Base-by-base conservation (phyloP, 1,140 invertebrate genomes). In the Gryon sp. region DNA sequence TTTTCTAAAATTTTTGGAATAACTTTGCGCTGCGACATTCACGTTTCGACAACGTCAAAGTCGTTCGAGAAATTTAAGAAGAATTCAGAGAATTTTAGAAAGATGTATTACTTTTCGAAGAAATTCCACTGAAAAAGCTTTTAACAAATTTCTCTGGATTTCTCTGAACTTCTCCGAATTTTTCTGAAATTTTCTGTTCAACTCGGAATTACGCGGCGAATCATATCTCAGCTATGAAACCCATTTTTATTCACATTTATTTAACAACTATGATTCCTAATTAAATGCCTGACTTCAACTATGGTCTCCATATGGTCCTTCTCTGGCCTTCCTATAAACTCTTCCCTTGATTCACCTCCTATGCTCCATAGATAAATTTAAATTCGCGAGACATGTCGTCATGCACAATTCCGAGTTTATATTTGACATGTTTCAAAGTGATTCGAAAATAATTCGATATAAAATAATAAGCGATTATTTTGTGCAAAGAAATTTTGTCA, bases 1-100 rank as follows among this genome's bases (percentile, higher is more conserved):
- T 46, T 46, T 46, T 68, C 55, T 70, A 3, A 62, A 73, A 68
- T 73, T 73, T 73, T 63, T 68, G 24, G 68, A 77, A 73, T 45
- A 46, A 66, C 66, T 70, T 69, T 59, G 69, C 50, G 52, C 45
- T 60, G 46, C 12, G 11, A 48, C 28, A 7, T 20, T n/a, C 22
- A 43, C 53, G 28, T 41, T 45, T 18, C 11, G 32, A 66, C 36
- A 65, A 34, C 40, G 63, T 41, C 66, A 62, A 62, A 68, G 62
- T 70, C 46, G 60, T 72, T 72, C 60, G 74, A 60, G 30, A 72
- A 62, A 66, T 77, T 77, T 43, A 65, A 66, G 74, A 72, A 72
- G 53, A 74, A 78, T 78, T 74, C 69, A 74, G 76, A 78, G 76
- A 78, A 78, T 78, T 78, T 78, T 78, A 78, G 76, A 78, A 78